Base-by-base conservation (phyloP, 2,888 invertebrate genomes). In the Drosophila neotestacea region DNA sequence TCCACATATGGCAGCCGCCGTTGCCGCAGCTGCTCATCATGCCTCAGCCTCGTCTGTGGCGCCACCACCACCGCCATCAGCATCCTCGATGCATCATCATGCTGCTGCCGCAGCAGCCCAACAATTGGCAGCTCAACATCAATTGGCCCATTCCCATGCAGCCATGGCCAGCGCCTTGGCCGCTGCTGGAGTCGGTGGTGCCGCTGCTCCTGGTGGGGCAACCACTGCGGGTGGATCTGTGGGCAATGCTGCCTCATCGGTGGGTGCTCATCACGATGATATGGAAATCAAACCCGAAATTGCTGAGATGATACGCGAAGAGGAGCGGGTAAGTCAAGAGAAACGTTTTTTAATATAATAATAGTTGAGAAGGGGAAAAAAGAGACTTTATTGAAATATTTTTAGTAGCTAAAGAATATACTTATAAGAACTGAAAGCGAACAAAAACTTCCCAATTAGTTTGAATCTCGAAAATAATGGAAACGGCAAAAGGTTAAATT, bases 251-350 rank as follows among this genome's bases (percentile, higher is more conserved):
- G 59, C 60, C 38, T 79, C 84, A 7, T 68, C 82, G 0, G 69
- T 81, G 56, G 81, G 81, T 0, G 90, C 93, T 83, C 94, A 94
- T 93, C 93, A 94, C 67, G 97, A 97, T 89, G 97, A 97, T 93
- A 94, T 97, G 93, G 97, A 97, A 94, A 97, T 98, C 93, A 96
- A 97, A 89, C 97, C 97, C 55, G 97, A 97, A 93, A 98, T 97
- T 94, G 97, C 97, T 64, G 97, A 98, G 94, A 97, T 98, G 97
- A 98, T 97, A 92, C 96, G 97, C 93, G 97, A 98, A 94, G 97
- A 98, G 94, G 97, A 97, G 94, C 94, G 97, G 96, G 97, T 97
- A 93, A 97, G 97, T 96, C 44, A 0, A 34, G n/a, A 7, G 7
- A 7, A 22, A 22, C 22, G 22, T 22, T 22, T 22, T 22, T 22